Evolutionary conservation across 2,888 invertebrate species (phyloP).

Genomic region (Nemotelus nigrinus): DNA sequence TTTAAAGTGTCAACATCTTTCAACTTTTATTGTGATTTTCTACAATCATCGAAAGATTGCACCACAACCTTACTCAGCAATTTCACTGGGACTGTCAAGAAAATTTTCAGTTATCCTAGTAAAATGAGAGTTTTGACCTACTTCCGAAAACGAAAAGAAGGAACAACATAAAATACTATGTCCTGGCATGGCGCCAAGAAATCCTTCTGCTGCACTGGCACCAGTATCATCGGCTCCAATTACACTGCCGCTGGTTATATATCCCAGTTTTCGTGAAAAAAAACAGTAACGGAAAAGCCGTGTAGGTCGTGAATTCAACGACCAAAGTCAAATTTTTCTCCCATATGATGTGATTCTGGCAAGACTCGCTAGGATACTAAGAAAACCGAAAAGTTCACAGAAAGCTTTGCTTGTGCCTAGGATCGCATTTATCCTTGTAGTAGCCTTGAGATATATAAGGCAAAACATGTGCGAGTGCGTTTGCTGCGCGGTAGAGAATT

Average conservation of each 20-base stretch:
- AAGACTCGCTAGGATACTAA: constrained; percentile 28
- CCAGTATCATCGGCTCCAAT: background rate
- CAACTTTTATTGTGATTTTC: too few species aligned
- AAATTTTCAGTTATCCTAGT: background rate
- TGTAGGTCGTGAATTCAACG: too few species aligned
- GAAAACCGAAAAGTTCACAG: constrained; percentile 11
- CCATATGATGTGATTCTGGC: constrained; percentile 12
- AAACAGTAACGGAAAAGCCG: background rate
- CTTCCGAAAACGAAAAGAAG: constrained; percentile 18
- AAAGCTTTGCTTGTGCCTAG: constrained; percentile 18
- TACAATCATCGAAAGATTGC: too few species aligned
- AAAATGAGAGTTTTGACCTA: constrained; percentile 35
- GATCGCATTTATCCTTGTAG: constrained; percentile 26
- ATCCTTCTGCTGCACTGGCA: constrained; percentile 10
- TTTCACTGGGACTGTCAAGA: background rate
- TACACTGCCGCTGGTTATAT: background rate
- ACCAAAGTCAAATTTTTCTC: too few species aligned
- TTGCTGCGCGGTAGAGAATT: constrained; percentile 30
- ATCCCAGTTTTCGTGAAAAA: background rate
- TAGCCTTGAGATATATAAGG: constrained; percentile 32
- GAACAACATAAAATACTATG: background rate
- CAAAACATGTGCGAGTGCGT: constrained; percentile 32
- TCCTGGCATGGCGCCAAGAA: constrained; percentile 31
- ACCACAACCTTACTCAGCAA: too few species aligned
- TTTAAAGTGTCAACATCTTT: too few species aligned